These are phyloP conservation scores for Actinia equina DNA, from an alignment of 64 coral and sea anemone genomes.

Conservation along the genomic window DNA sequence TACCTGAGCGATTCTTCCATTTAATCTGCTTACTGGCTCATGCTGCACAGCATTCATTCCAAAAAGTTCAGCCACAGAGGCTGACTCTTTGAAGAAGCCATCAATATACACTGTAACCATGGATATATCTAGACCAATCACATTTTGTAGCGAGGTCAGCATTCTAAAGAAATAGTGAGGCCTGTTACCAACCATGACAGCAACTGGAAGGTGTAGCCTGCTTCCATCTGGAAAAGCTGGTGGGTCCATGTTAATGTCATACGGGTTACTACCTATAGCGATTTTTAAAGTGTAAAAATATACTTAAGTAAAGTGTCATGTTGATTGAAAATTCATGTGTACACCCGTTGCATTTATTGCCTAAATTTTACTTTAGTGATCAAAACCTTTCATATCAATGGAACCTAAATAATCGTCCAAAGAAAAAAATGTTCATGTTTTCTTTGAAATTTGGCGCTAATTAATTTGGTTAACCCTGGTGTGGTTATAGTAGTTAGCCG, in stretches of 20 bases:
- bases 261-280: conserved; percentile 12
- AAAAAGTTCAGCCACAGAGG: conserved; percentile 51
- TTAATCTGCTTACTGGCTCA: conserved; percentile 38
- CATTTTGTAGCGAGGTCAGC: conserved; percentile 27
- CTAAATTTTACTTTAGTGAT: too few relatives aligned
- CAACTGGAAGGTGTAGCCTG: conserved; percentile 33
- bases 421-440: too few relatives aligned
- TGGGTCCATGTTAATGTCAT: conserved; percentile 3
- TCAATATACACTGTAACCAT: conserved; percentile 63
- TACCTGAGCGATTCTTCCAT: conserved; percentile 84
- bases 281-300: not conserved
- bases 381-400: too few relatives aligned
- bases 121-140: conserved; percentile 42
- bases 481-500: too few relatives aligned
- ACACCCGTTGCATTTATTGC: too few relatives aligned
- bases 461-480: too few relatives aligned
- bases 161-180: conserved; percentile 50
- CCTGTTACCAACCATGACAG: conserved; percentile 57
- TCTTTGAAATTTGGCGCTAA: too few relatives aligned
- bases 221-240: conserved; percentile 36
- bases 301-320: too few relatives aligned
- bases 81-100: conserved; percentile 49
- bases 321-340: too few relatives aligned
- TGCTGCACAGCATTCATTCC: conserved; percentile 59
- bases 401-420: too few relatives aligned